Base-by-base conservation (phyloP, 2,797 vertebrate genomes). In the Hipposideros larvatus region DNA sequence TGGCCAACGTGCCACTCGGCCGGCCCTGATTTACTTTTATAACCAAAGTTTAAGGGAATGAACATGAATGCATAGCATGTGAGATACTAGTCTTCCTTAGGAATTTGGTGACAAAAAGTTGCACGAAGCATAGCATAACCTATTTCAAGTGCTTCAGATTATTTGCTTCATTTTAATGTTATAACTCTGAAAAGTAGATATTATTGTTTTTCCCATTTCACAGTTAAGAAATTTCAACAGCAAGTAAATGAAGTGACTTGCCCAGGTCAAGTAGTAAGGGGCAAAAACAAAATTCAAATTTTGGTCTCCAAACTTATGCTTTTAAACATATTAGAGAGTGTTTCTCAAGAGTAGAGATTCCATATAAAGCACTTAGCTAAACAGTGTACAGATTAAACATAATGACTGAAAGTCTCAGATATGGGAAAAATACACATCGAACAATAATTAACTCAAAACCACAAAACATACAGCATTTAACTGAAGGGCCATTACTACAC, bases 121-220 rank as follows among this genome's bases (percentile, higher is more conserved):
- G 41, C 18, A 85, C 21, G n/a, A 2, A 66, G 9, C 3, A 19
- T 37, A 46, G 48, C 13, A 66, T 82, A 78, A 48, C 24, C 55
- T 73, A 63, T 61, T 95, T 34, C 0, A 51, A 77, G 21, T 18
- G 16, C 37, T 71, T 95, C 24, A n/a, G 51, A 78, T 80, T 89
- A 87, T 88, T 94, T 82, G 31, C 41, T 95, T 91, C 57, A 61
- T 77, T 95, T 95, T 80, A 71, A 80, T 73, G 7, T 87, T 83
- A 22, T 7, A 68, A 51, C 9, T 89, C 16, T 89, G 43, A 65
- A 75, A 26, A 78, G n/a, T 31, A 95, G 34, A 24, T 80, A 59
- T 41, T 66, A 74, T 43, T 73, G 3, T 51, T 88, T 73, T 90
- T 26, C 9, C 14, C 43, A 37, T 55, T 87, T n/a, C 43, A 14